Base-by-base conservation (phyloP, 2,797 vertebrate genomes). In the Tympanoctomys barrerae region DNA sequence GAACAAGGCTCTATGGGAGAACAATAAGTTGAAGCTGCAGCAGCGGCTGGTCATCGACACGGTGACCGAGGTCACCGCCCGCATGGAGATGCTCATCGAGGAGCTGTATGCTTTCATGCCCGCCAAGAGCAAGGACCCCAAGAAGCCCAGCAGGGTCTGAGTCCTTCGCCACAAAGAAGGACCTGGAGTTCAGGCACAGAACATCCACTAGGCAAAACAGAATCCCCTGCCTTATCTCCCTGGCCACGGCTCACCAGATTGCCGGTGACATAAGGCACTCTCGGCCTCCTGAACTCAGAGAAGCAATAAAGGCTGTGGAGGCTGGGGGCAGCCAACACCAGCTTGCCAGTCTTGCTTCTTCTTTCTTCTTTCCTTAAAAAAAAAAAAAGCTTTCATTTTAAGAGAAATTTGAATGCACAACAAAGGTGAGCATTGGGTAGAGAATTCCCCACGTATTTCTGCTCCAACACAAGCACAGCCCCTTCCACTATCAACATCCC, bases 51-150 rank as follows among this genome's bases (percentile, higher is more conserved):
- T 98, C 97, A 98, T 98, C 73, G 97, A 96, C 68, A 98, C 98
- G 0, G 94, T 98, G 90, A 98, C 97, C 1, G 98, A 98, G 59
- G 98, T 98, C 64, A 96, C 54, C 0, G 94, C 94, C 64, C 98
- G 98, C 46, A 98, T 98, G 98, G 96, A 98, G 88, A 93, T 97
- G 86, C 52, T 99, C 95, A 97, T 98, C 5, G 97, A 98, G 26
- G 98, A 98, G 79, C 98, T 99, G 7, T 82, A 85, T 14, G 88
- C 95, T 46, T 95, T 98, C 94, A 97, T 97, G 94, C 97, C 95
- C 0, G 28, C 95, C 66, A 0, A 46, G 61, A 87, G 18, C 33
- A 96, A 94, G 77, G 96, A 95, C 12, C 92, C 64, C 78, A 97
- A 96, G 96, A 97, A 97, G 81, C 90, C 95, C 24, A 91, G 79